phyloP scores from a whole-genome alignment of 2,888 invertebrate species.

The Tinea trinotella region DNA sequence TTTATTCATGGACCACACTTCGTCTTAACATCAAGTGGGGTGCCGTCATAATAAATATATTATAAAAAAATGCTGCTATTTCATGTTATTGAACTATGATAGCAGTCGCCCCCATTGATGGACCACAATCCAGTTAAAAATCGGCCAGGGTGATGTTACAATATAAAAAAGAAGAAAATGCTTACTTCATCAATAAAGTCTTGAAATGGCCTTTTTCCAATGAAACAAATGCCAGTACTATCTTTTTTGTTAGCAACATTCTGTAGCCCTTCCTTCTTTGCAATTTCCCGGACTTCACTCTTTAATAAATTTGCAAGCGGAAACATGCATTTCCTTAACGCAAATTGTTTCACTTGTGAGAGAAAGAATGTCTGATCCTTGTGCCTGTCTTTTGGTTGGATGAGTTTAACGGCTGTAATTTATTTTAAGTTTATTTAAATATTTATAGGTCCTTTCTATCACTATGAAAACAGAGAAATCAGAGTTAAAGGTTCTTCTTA shows the following conservation, averaged over 20 bases:
- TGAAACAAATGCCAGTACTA: constrained; percentile 97
- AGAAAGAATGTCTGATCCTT: constrained; percentile 99
- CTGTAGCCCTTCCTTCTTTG: constrained; percentile 76
- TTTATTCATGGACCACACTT: too few species aligned
- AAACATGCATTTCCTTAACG: constrained; percentile 89
- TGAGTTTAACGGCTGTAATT: constrained; percentile 75
- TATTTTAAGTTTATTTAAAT: too few species aligned
- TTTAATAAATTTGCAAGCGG: constrained; percentile 88
- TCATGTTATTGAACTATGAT: too few species aligned
- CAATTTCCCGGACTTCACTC: constrained; percentile 83
- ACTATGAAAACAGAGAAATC: too few species aligned
- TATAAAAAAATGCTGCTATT: too few species aligned
- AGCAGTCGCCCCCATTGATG: too few species aligned
- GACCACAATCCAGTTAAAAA: too few species aligned
- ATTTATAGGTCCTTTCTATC: too few species aligned
- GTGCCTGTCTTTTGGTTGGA: constrained; percentile 78
- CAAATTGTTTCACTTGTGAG: constrained; percentile 83
- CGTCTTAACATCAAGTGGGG: too few species aligned
- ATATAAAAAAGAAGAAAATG: neutral
- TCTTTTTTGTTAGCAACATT: constrained; percentile 82
- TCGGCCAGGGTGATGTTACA: too few species aligned
- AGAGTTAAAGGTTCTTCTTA: too few species aligned
- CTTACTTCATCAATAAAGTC: constrained; percentile 89
- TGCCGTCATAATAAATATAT: too few species aligned
- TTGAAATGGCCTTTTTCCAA: constrained; percentile 90